Conservation (phyloP, 2,888 invertebrate genomes). For the Cotesia congregata region DNA sequence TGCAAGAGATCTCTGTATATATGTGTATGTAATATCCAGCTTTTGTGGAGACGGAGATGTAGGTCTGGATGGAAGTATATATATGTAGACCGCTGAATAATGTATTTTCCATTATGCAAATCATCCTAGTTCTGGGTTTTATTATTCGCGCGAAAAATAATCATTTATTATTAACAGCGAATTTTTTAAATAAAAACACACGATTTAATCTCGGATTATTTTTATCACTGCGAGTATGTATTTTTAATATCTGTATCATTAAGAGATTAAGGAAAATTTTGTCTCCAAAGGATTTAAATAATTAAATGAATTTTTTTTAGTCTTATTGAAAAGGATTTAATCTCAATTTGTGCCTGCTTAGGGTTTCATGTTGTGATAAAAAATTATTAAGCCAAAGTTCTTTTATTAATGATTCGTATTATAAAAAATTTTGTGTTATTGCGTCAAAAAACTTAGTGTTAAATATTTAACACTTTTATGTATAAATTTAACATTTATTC, state of each 20-base stretch:
- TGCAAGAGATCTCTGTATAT: background rate
- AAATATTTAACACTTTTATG: too few relatives aligned
- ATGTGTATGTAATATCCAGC: background rate
- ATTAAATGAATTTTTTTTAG: too few relatives aligned
- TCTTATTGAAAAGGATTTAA: too few relatives aligned
- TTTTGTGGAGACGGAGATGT: background rate
- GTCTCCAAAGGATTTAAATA: too few relatives aligned
- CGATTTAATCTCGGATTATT: background rate
- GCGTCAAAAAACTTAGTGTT: too few relatives aligned
- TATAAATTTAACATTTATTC: too few relatives aligned
- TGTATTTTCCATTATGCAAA: constrained; percentile 33
- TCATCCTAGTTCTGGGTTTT: constrained; percentile 18
- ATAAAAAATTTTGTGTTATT: too few relatives aligned
- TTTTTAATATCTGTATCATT: background rate
- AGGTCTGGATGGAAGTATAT: background rate
- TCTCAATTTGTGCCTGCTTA: too few relatives aligned
- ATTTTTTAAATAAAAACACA: background rate
- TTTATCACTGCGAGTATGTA: background rate
- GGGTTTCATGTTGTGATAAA: too few relatives aligned
- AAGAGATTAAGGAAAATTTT: too few relatives aligned
- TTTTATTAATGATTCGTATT: too few relatives aligned
- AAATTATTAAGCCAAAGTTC: too few relatives aligned
- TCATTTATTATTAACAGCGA: background rate
- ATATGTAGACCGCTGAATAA: constrained; percentile 24
- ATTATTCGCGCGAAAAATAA: background rate